These are phyloP conservation scores for Tragopan temminckii DNA, from an alignment of 2,797 vertebrate genomes.

Conservation along the genomic window DNA sequence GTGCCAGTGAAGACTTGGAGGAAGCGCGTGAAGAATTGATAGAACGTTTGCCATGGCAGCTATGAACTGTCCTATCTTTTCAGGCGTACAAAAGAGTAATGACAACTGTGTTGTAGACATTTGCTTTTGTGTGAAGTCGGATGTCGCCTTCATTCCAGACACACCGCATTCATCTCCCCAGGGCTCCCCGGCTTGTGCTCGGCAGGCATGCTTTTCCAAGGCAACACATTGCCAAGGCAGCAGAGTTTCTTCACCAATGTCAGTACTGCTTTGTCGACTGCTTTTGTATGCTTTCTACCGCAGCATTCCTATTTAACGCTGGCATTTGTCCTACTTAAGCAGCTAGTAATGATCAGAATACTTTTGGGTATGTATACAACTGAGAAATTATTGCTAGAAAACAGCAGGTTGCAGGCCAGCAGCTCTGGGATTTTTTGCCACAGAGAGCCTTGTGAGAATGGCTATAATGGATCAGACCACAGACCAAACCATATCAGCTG, in stretches of 20 bases:
- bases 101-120: slow-evolving; percentile 57
- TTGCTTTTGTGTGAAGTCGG: slow-evolving; percentile 51
- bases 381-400: neutral
- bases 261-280: neutral
- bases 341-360: slow-evolving; percentile 3
- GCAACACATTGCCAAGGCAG: slow-evolving; percentile 21
- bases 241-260: neutral
- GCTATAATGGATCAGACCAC: neutral
- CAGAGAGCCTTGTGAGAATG: neutral
- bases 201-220: slow-evolving; percentile 3
- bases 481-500: neutral
- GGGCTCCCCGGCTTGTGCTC: slow-evolving; percentile 18
- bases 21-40: neutral
- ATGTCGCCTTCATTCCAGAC: slow-evolving; percentile 41
- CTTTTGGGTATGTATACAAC: neutral
- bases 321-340: neutral
- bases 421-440: neutral
- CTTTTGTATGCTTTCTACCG: slow-evolving; percentile 13
- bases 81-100: slow-evolving; percentile 45
- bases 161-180: slow-evolving; percentile 31
- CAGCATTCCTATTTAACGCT: neutral
- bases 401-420: neutral
- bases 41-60: slow-evolving; percentile 23
- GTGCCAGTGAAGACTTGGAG: neutral
- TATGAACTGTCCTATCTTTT: slow-evolving; percentile 40